Percentiles rank a stretch among this genome's conserved stretches.
phyloP scores from a whole-genome alignment of 2,113 vertebrate species.

The Osmerus mordax region DNA sequence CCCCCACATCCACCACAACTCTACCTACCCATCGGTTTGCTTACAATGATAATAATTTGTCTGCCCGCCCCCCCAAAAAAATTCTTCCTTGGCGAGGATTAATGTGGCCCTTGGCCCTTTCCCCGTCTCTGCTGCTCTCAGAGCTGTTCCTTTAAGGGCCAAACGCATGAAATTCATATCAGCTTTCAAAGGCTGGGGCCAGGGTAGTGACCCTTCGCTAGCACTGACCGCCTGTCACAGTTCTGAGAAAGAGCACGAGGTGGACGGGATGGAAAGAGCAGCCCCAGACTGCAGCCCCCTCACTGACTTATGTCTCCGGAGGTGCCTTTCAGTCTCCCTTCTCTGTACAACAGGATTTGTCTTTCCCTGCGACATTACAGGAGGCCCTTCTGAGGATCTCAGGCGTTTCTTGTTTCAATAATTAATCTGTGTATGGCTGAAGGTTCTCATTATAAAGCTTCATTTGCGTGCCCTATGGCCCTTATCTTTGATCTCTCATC shows the following conservation, averaged over 20 bases:
- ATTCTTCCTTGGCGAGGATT: constrained; percentile 73
- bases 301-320: constrained; percentile 48
- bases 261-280: constrained; percentile 28
- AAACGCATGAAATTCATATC: constrained; percentile 56
- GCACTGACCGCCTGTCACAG: constrained; percentile 30
- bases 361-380: constrained; percentile 55
- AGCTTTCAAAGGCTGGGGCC: constrained; percentile 34
- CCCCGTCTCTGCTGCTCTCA: constrained; percentile 51
- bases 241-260: constrained; percentile 26
- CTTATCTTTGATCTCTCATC: constrained; percentile 70
- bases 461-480: constrained; percentile 69
- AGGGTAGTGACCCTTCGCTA: constrained; percentile 24
- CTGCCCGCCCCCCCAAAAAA: too few species aligned
- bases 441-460: constrained; percentile 65
- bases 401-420: constrained; percentile 71
- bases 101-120: constrained; percentile 68
- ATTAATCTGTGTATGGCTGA: constrained; percentile 68
- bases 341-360: constrained; percentile 51
- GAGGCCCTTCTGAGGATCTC: constrained; percentile 65
- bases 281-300: constrained; percentile 41
- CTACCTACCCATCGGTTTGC: constrained; percentile 72
- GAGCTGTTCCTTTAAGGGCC: constrained; percentile 30
- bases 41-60: constrained; percentile 81
- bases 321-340: constrained; percentile 29
- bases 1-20: constrained; percentile 31